Base-by-base conservation (phyloP, 2,797 vertebrate genomes). In the Galagoides demidoff region DNA sequence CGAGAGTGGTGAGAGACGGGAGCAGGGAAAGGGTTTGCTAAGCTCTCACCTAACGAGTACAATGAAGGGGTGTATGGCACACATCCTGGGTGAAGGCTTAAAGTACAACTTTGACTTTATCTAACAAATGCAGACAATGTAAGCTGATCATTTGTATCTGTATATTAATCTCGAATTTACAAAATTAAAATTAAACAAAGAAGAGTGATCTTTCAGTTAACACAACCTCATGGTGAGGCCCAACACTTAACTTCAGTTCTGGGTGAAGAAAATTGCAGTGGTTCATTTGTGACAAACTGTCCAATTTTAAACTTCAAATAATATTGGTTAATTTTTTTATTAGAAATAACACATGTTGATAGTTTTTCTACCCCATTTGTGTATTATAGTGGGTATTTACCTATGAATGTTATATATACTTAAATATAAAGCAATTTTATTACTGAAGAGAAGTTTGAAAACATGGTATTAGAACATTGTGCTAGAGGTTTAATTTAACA, bases 191-290 rank as follows among this genome's bases (percentile, higher is more conserved):
- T 49, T 12, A 49, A 49, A 49, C 45, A 49, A 49, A 45, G 34
- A 89, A 71, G 8, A 2, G 19, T 20, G 9, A 59, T 27, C 2
- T 71, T 17, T 82, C 23, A 45, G 5, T 74, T 59, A 45, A 29
- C 25, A 5, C 4, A 27, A 1, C 2, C 0, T 76, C 4, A 17
- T 6, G 25, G 7, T 71, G 5, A 1, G 10, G 9, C 22, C 19
- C 27, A 2, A 7, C 31, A 12, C 22, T 59, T 77, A 43, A 71
- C 4, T 52, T 61, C 59, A 52, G 64, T 85, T 83, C n/a, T 85
- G 45, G 20, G 10, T 76, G 19, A 25, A 61, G 2, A 16, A 81
- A 74, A 92, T 17, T 16, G 1, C 1, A 5, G 3, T 22, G 4
- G 4, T 9, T 91, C 52, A 55, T 88, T 79, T 85, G 3, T 1